Evolutionary conservation across 1,140 invertebrate genomes (phyloP).

Genomic region (Cydia fagiglandana): DNA sequence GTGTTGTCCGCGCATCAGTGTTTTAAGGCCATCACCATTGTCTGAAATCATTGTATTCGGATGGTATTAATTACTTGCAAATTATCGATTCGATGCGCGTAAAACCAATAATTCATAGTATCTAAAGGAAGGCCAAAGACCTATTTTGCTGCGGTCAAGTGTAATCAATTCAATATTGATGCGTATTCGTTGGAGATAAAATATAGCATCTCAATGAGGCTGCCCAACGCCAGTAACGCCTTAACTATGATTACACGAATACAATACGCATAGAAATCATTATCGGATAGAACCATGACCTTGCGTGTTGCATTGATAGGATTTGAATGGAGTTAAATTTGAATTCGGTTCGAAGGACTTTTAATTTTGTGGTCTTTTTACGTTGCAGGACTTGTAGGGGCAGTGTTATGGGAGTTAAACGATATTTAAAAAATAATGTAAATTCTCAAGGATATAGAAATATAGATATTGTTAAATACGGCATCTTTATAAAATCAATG

Average conservation of each 20-base stretch:
- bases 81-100: slow-evolving; percentile 30
- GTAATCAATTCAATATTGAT: slow-evolving; percentile 23
- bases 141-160: slow-evolving; percentile 37
- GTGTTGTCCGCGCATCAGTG: slow-evolving; percentile 40
- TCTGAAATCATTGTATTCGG: slow-evolving; percentile 48
- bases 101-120: slow-evolving; percentile 14
- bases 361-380: background rate
- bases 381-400: background rate
- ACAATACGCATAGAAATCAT: slow-evolving; percentile 21
- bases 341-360: slow-evolving; percentile 19
- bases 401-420: too few species aligned
- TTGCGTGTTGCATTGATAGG: slow-evolving; percentile 15
- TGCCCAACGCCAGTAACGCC: slow-evolving; percentile 2
- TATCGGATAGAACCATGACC: slow-evolving; percentile 18
- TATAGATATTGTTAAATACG: too few species aligned
- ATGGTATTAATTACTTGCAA: slow-evolving; percentile 44
- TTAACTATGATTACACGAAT: background rate
- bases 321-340: slow-evolving; percentile 17
- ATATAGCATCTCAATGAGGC: background rate
- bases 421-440: too few species aligned
- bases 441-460: too few species aligned
- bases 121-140: slow-evolving; percentile 50
- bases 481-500: too few species aligned
- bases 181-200: background rate
- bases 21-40: slow-evolving; percentile 45